Evolutionary conservation across 2,113 vertebrate species (phyloP), one percentile per base, ranked within the genome.

Genomic region (Eptesicus fuscus): DNA sequence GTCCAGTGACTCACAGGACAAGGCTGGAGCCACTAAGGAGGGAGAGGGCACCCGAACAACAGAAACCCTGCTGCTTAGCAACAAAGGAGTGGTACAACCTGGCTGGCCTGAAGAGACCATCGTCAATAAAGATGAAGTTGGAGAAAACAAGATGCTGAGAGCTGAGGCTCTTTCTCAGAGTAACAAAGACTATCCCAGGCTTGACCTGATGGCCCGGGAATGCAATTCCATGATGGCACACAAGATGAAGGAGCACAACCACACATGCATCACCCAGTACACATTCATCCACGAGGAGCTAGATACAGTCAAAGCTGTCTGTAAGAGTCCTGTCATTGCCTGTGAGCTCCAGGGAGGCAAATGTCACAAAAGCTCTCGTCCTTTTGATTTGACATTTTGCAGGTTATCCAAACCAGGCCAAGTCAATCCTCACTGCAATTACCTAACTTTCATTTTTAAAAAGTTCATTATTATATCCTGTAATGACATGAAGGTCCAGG

Each of bases 351-450:
- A 92, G 49, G 92, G 84, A 37, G 73, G 25, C 77, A 93, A 95
- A 37, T 97, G 97, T 73, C 95, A 97, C 96, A 96, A 59, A 88
- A 97, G 97, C 61, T 18, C 87, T 30, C 80, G 84, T 22, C 96
- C 93, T 85, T 97, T 97, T 7, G 83, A 97, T 56, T 44, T 97
- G 82, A 97, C 97, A 8, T 17, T 90, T 37, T 97, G 97, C 49
- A 94, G 85, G 44, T 69, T 97, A 53, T 94, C 95, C 77, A 95
- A 76, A 79, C 49, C 95, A 82, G 79, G 63, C 56, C 95, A 96
- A 79, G 25, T 96, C 40, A 83, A 88, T 69, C 96, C 97, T 44
- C 73, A 97, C 49, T 97, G 97, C 65, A 77, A 49, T 74, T 97
- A 97, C 18, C 1, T 96, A 47, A 97, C 96, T 59, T 92, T 94